phyloP scores from a whole-genome alignment of 2,888 invertebrate species.

The Macrophya alboannulata region DNA sequence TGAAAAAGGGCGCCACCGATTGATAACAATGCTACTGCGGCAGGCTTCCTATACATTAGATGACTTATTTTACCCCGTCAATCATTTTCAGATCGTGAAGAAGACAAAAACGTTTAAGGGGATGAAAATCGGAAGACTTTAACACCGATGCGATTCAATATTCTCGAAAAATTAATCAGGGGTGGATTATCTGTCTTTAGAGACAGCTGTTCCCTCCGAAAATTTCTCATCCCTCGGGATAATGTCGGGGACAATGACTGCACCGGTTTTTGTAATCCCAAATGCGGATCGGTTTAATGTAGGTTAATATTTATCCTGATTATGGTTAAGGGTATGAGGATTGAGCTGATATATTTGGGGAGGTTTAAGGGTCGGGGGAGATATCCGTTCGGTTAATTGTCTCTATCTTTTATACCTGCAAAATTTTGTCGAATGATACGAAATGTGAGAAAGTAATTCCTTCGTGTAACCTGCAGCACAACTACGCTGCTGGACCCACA shows the following conservation, averaged over 20 bases:
- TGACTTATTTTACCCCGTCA: too few species aligned
- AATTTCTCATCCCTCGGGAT: not conserved
- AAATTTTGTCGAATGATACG: not conserved
- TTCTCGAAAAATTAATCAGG: too few species aligned
- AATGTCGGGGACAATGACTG: not conserved
- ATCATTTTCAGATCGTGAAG: too few species aligned
- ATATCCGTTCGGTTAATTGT: not conserved
- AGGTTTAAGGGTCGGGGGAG: not conserved
- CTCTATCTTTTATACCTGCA: not conserved
- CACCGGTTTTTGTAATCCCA: conserved; percentile 4
- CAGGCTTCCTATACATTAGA: too few species aligned
- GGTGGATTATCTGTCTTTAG: not conserved
- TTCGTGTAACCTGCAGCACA: not conserved
- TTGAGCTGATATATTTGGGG: not conserved
- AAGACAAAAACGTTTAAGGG: too few species aligned
- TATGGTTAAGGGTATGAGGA: conserved; percentile 67
- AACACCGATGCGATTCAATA: too few species aligned
- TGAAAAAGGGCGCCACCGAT: conserved; percentile 6
- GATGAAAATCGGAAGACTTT: too few species aligned
- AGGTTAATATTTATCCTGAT: conserved; percentile 73
- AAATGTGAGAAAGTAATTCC: not conserved
- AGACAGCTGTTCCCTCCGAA: not conserved
- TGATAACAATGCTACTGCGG: conserved; percentile 7
- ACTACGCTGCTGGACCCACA: too few species aligned
- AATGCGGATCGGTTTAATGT: conserved; percentile 70